phyloP scores from a whole-genome alignment of 2,797 vertebrate genomes.

The Centropyge bicolor region DNA sequence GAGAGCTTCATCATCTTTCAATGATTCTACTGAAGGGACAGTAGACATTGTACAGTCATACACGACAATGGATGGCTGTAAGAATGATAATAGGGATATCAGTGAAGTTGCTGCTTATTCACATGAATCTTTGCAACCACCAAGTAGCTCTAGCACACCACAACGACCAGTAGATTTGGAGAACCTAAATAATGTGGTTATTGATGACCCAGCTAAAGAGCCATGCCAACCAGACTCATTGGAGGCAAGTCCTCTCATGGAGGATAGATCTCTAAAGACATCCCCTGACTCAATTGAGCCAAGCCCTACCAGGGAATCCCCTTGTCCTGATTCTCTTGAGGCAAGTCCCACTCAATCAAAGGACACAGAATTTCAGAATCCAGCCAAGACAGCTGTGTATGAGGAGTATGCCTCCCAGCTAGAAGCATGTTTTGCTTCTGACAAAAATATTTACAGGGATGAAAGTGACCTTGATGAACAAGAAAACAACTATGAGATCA shows the following conservation, averaged over 20 bases:
- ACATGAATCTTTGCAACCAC: constrained; percentile 44
- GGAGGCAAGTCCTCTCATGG: constrained; percentile 91
- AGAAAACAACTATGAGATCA: constrained; percentile 78
- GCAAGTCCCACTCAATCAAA: constrained; percentile 89
- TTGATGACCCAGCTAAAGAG: constrained; percentile 84
- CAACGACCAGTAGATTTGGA: constrained; percentile 86
- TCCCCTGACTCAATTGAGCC: constrained; percentile 98
- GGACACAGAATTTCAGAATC: constrained; percentile 61
- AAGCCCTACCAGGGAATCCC: constrained; percentile 93
- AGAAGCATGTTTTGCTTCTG: constrained; percentile 67
- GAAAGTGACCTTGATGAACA: constrained; percentile 85
- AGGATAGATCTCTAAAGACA: constrained; percentile 93
- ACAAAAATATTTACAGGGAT: constrained; percentile 56
- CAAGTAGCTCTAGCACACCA: constrained; percentile 78
- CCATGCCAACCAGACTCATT: constrained; percentile 92
- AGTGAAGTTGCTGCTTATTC: constrained; percentile 22
- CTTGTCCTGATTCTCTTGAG: constrained; percentile 95
- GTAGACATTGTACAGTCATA: constrained; percentile 18
- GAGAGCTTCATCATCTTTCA: constrained; percentile 8
- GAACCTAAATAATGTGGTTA: constrained; percentile 80
- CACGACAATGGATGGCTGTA: constrained; percentile 3
- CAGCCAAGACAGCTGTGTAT: constrained; percentile 68
- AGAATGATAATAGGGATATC: constrained; percentile 27
- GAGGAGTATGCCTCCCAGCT: constrained; percentile 81
- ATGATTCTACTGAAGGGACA: constrained; percentile 16